Evolutionary conservation across 64 coral and sea anemone genomes (phyloP).

Genomic region (Montipora foliosa): DNA sequence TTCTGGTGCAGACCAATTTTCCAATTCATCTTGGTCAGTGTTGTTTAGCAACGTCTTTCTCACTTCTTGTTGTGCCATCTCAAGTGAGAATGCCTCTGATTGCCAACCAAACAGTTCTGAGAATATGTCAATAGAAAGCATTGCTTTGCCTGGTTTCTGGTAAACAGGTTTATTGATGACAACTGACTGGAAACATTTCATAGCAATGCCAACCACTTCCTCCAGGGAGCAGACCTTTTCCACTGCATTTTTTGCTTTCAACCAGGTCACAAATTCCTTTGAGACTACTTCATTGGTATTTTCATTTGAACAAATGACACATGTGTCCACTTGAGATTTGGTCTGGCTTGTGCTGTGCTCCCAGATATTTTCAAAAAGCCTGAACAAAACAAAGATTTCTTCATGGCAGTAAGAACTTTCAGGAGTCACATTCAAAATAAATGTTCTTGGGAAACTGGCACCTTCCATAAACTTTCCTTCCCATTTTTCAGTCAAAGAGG

Average conservation of each 20-base stretch:
- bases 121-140: slow-evolving; percentile 3
- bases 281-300: neutral
- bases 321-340: neutral
- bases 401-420: neutral
- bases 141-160: neutral
- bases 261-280: slow-evolving; percentile 19
- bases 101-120: slow-evolving; percentile 52
- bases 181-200: slow-evolving; percentile 4
- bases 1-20: neutral
- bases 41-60: neutral
- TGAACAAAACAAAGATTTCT: slow-evolving; percentile 38
- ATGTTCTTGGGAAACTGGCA: slow-evolving; percentile 55
- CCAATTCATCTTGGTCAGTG: neutral
- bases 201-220: slow-evolving; percentile 29
- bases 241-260: neutral
- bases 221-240: neutral
- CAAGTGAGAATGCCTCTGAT: neutral
- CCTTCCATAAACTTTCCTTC: slow-evolving; percentile 59
- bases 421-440: slow-evolving; percentile 47
- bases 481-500: slow-evolving; percentile 33
- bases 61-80: neutral
- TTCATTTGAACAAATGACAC: neutral
- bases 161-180: neutral
- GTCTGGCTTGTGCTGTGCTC: neutral
- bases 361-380: neutral